phyloP scores from a whole-genome alignment of 1,140 invertebrate genomes.

The Pectinophora gossypiella region DNA sequence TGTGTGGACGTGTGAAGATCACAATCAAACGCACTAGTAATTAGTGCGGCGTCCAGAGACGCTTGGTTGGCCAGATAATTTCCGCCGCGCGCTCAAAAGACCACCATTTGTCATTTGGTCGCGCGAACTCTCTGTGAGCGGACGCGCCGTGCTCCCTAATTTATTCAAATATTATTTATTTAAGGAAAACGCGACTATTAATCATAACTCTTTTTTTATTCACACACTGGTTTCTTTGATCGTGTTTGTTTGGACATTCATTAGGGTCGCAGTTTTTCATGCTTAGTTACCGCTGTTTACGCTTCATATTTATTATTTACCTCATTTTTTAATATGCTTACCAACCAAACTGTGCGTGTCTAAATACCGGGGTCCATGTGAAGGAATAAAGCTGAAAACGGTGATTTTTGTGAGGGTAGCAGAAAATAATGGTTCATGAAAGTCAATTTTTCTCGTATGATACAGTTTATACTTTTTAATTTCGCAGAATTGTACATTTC shows the following conservation, averaged over 20 bases:
- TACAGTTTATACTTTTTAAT: too few relatives aligned
- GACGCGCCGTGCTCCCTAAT: constrained; percentile 62
- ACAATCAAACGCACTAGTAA: constrained; percentile 70
- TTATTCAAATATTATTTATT: constrained; percentile 74
- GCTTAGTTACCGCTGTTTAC: constrained; percentile 5
- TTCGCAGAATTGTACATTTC: too few relatives aligned
- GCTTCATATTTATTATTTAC: neutral
- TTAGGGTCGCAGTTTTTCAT: constrained; percentile 26
- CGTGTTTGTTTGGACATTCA: constrained; percentile 47
- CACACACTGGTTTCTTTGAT: constrained; percentile 63
- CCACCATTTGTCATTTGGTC: constrained; percentile 69
- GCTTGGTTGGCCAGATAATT: constrained; percentile 71
- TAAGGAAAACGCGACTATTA: constrained; percentile 70
- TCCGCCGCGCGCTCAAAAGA: constrained; percentile 70
- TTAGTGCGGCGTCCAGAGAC: constrained; percentile 65
- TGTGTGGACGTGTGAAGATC: constrained; percentile 32
- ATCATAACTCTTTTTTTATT: constrained; percentile 71
- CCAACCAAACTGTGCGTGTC: neutral
- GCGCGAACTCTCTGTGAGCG: constrained; percentile 57
- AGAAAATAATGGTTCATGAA: too few relatives aligned
- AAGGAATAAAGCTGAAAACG: neutral
- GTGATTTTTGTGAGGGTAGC: too few relatives aligned
- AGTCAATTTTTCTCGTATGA: too few relatives aligned
- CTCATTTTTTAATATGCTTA: neutral
- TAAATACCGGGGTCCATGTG: neutral